Conservation (phyloP, 1,140 invertebrate species). For the Coelopa frigida region DNA sequence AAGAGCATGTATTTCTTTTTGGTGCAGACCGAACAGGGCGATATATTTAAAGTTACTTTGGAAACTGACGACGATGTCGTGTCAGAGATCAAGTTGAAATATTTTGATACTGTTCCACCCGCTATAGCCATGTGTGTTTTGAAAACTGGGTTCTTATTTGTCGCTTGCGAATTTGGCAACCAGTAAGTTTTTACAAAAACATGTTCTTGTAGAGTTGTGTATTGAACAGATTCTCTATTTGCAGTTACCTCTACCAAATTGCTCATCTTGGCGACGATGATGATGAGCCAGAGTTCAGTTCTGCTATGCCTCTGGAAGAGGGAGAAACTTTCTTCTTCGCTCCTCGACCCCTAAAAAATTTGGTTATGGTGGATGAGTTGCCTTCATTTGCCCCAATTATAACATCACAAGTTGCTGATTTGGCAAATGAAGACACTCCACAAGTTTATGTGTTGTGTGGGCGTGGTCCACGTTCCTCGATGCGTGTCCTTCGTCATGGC, state of each 20-base stretch:
- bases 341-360: constrained; percentile 85
- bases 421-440: constrained; percentile 96
- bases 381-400: constrained; percentile 95
- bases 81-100: constrained; percentile 97
- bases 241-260: constrained; percentile 95
- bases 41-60: constrained; percentile 98
- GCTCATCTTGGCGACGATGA: constrained; percentile 98
- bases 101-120: constrained; percentile 98
- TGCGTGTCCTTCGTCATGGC: constrained; percentile 92
- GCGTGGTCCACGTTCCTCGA: constrained; percentile 83
- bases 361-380: constrained; percentile 96
- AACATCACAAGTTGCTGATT: constrained; percentile 62
- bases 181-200: constrained; percentile 68
- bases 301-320: constrained; percentile 95
- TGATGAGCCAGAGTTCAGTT: constrained; percentile 98
- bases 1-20: constrained; percentile 98
- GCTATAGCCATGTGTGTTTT: constrained; percentile 94
- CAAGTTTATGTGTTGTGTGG: constrained; percentile 96
- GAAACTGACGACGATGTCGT: constrained; percentile 98
- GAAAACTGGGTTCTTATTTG: constrained; percentile 98
- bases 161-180: constrained; percentile 98
- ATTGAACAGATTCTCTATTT: neutral
- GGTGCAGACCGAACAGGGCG: constrained; percentile 87
- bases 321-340: constrained; percentile 99
- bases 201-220: neutral